These are phyloP conservation scores for Drepana arcuata DNA, from an alignment of 1,140 invertebrate genomes.

Conservation along the genomic window DNA sequence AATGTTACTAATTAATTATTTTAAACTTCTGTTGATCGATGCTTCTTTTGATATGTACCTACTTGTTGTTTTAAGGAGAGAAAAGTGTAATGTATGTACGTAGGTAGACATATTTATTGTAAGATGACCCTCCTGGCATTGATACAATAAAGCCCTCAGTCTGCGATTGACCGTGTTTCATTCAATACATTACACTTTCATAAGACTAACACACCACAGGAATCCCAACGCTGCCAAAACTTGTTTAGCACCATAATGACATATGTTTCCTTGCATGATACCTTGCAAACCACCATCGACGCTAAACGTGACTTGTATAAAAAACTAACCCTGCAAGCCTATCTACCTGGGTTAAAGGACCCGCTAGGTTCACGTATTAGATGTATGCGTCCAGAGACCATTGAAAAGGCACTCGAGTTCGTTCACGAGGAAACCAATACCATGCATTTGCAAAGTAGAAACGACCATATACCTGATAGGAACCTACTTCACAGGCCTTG, in stretches of 20 bases:
- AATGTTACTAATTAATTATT: too few species aligned
- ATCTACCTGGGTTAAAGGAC: neutral
- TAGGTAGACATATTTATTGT: too few species aligned
- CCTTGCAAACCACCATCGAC: neutral
- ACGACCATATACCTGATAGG: neutral
- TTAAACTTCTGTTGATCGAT: too few species aligned
- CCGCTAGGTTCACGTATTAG: neutral
- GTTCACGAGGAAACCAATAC: neutral
- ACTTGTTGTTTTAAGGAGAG: too few species aligned
- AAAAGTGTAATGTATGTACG: too few species aligned
- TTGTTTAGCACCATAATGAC: constrained; percentile 1
- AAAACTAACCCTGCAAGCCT: neutral
- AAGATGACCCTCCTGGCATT: too few species aligned
- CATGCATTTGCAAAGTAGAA: neutral
- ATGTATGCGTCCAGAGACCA: neutral
- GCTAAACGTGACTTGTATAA: neutral
- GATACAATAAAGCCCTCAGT: too few species aligned
- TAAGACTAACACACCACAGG: neutral
- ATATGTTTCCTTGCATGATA: neutral
- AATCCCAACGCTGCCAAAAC: neutral
- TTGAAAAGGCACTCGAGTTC: neutral
- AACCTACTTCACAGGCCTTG: too few species aligned
- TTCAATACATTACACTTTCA: neutral
- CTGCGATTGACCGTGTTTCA: too few species aligned
- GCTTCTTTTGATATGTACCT: too few species aligned